Base-by-base conservation (phyloP, 2,888 invertebrate species). In the Eristalis tenax region DNA sequence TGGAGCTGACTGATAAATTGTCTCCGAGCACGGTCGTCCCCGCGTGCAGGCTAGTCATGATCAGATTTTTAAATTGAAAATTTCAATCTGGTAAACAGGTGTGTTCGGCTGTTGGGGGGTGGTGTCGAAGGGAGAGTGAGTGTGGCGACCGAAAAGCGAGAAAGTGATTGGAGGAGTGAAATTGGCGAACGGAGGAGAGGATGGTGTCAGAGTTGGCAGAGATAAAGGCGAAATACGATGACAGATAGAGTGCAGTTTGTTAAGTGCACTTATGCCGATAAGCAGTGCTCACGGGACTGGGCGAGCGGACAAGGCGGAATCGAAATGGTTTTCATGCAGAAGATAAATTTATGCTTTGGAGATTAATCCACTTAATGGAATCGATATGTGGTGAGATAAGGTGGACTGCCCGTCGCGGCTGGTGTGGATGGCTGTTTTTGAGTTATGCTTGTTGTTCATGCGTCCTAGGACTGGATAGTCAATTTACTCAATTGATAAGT, bases 61-160 rank as follows among this genome's bases (percentile, higher is more conserved):
- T 81, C 43, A 77, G 81, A 50, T 73, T 85, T 73, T 35, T 22
- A 77, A 77, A 85, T 77, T 81, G 85, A 77, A 85, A 68, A 38
- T 81, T 77, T 65, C 68, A 43, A 71, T 84, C 61, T 69, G 23
- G 26, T 5, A 10, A 4, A 28, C 61, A 66, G 79, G 65, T 75
- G 74, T n/a, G 38, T 8, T 43, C 15, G 23, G 13, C 50, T 22
- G 56, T 11, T 50, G 50, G 40, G 57, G 65, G 35, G 35, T 57
- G 68, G 22, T 23, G 23, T 6, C 26, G 35, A 38, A 43, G 32
- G 43, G 43, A 22, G 32, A 63, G 26, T 43, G 28, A 22, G 59
- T 40, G 28, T 32, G 35, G 15, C 32, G 32, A 59, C 18, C 32
- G 50, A 50, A 70, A 82, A 74, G n/a, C 43, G 28, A 26, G 35